Percentiles rank a stretch among this genome's conserved stretches.
Evolutionary conservation across 2,888 invertebrate genomes (phyloP).

Genomic region (Melanostoma mellinum): DNA sequence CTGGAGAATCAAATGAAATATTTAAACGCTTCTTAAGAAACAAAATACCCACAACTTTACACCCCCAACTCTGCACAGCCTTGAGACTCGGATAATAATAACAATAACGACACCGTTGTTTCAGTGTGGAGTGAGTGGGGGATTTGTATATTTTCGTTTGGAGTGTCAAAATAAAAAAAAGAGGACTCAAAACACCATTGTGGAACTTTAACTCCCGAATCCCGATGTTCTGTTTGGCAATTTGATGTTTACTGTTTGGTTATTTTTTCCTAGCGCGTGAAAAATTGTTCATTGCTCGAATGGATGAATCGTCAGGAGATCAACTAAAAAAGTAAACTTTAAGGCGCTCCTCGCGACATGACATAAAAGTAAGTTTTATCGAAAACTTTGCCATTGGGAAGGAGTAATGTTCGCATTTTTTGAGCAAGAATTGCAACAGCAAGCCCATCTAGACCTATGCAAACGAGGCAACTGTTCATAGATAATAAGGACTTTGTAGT

Average conservation of each 20-base stretch:
- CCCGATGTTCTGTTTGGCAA: constrained; percentile 41
- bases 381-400: constrained; percentile 65
- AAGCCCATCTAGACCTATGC: constrained; percentile 42
- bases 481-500: constrained; percentile 58
- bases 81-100: constrained; percentile 65
- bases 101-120: constrained; percentile 69
- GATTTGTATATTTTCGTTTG: constrained; percentile 11
- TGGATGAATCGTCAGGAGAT: constrained; percentile 68
- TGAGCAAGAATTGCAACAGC: constrained; percentile 56
- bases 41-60: constrained; percentile 54
- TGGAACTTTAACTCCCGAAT: constrained; percentile 14
- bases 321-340: constrained; percentile 56
- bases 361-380: constrained; percentile 69
- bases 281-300: constrained; percentile 38
- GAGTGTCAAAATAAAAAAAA: constrained; percentile 47
- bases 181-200: constrained; percentile 21
- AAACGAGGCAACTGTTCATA: constrained; percentile 51
- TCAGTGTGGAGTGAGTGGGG: neutral
- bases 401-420: constrained; percentile 5
- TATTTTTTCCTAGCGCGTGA: constrained; percentile 22
- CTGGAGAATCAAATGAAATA: constrained; percentile 81
- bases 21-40: constrained; percentile 77
- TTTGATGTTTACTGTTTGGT: constrained; percentile 14
- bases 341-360: constrained; percentile 54
- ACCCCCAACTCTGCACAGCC: constrained; percentile 9